Evolutionary conservation across 2,113 vertebrate species (phyloP).

Genomic region (Paratilapia polleni): DNA sequence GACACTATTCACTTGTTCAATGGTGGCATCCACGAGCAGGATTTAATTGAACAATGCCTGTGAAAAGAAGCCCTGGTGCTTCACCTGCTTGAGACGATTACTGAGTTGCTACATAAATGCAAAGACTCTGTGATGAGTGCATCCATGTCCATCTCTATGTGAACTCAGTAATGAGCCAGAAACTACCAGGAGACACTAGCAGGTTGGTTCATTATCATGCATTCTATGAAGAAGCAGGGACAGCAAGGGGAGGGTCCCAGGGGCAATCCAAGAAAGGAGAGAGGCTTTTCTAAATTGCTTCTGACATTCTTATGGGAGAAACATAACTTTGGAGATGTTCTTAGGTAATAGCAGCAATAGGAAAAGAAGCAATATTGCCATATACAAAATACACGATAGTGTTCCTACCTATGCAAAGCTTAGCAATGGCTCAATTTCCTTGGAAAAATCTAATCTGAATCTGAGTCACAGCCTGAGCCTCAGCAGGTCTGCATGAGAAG

Average conservation of each 20-base stretch:
- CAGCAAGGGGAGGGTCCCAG: constrained; percentile 35
- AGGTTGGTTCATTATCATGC: constrained; percentile 64
- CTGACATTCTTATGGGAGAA: constrained; percentile 27
- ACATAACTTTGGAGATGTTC: constrained; percentile 37
- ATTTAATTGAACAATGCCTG: constrained; percentile 61
- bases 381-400: not conserved
- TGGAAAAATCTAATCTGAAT: not conserved
- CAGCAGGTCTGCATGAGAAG: constrained; percentile 7
- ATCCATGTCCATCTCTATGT: constrained; percentile 31
- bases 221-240: constrained; percentile 45
- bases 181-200: constrained; percentile 26
- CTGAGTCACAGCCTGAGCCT: constrained; percentile 27
- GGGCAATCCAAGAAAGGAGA: constrained; percentile 44
- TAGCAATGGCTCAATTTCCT: constrained; percentile 6
- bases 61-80: constrained; percentile 18
- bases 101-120: constrained; percentile 32
- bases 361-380: not conserved
- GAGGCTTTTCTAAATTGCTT: not conserved
- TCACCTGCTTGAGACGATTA: constrained; percentile 55
- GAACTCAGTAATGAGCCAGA: constrained; percentile 61
- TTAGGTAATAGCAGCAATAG: constrained; percentile 27
- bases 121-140: constrained; percentile 12
- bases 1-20: constrained; percentile 6
- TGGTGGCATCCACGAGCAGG: constrained; percentile 12
- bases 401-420: not conserved